phyloP scores from a whole-genome alignment of 2,888 invertebrate species.

The Leptopilina myrica region DNA sequence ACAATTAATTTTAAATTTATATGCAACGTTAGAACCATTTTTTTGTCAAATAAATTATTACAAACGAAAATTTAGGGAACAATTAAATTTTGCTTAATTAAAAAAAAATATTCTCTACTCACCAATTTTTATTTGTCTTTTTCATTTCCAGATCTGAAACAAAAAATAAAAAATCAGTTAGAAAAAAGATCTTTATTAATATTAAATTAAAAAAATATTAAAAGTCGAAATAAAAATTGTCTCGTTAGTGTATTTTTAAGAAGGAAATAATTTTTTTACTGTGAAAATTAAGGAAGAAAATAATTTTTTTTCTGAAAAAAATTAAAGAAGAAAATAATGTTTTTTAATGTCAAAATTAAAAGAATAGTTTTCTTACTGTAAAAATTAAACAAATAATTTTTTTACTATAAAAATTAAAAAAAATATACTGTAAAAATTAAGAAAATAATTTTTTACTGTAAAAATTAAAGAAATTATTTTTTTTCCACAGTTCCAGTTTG shows the following conservation, averaged over 20 bases:
- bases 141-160: too few relatives aligned
- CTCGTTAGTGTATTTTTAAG: constrained; percentile 20
- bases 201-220: neutral
- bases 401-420: constrained; percentile 11
- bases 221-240: neutral
- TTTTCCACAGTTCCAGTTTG: constrained; percentile 87
- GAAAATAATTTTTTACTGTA: neutral
- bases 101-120: too few relatives aligned
- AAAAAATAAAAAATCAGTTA: too few relatives aligned
- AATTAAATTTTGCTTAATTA: too few relatives aligned
- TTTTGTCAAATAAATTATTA: too few relatives aligned
- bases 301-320: constrained; percentile 11
- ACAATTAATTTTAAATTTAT: too few relatives aligned
- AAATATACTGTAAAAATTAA: constrained; percentile 20
- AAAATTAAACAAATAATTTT: constrained; percentile 24
- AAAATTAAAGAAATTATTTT: constrained; percentile 24
- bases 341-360: constrained; percentile 21
- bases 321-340: neutral
- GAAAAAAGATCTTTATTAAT: neutral
- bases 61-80: constrained; percentile 8
- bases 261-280: neutral
- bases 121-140: too few relatives aligned
- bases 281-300: neutral
- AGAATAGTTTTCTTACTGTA: constrained; percentile 9
- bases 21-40: too few relatives aligned